Evolutionary conservation across 2,797 vertebrate species (phyloP).

Genomic region (Presbytis comata): DNA sequence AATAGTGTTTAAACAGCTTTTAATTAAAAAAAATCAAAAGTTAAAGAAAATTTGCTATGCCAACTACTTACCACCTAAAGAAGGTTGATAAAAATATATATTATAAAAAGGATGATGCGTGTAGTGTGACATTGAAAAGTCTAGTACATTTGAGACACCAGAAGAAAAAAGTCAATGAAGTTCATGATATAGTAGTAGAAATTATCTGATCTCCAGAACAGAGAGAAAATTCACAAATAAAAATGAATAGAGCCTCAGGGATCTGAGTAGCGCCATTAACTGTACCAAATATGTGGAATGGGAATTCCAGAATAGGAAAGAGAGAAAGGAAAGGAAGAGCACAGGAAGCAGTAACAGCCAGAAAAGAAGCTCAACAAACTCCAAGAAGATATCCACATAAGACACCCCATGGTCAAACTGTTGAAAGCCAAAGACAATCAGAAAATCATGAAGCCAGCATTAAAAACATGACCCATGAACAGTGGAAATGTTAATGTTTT

Average conservation of each 20-base stretch:
- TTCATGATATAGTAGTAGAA: background rate
- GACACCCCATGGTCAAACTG: too few species aligned
- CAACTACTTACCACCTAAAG: background rate
- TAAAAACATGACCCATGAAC: background rate
- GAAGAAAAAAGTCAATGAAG: background rate
- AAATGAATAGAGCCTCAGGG: background rate
- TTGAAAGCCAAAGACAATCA: background rate
- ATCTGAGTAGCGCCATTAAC: too few species aligned
- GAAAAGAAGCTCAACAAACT: fast-evolving
- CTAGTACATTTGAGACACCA: background rate
- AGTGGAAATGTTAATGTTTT: background rate
- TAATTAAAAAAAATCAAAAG: background rate
- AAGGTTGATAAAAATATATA: background rate
- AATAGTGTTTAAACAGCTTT: background rate
- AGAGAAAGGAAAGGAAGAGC: background rate
- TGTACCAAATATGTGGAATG: fast-evolving
- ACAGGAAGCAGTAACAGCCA: background rate
- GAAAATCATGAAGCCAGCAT: background rate
- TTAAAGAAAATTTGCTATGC: background rate
- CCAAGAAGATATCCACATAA: too few species aligned
- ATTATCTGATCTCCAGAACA: background rate
- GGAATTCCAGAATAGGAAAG: background rate
- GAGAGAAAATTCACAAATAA: background rate
- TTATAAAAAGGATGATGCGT: background rate
- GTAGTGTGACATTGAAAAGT: background rate